Base-by-base conservation (phyloP, 1,140 invertebrate genomes). In the Diorhabda elongata region DNA sequence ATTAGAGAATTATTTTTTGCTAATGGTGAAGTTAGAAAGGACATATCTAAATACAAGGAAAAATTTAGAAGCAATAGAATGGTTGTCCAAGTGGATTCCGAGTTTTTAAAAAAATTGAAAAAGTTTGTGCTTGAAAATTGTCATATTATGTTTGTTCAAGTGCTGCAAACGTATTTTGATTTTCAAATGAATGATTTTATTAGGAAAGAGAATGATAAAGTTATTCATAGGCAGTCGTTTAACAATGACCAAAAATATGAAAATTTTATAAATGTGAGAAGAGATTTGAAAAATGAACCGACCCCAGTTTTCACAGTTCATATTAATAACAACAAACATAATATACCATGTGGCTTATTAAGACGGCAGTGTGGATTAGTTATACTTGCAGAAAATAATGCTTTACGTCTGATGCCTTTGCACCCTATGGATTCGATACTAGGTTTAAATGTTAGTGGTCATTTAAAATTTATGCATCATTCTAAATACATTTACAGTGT, bases 91-190 rank as follows among this genome's bases (percentile, higher is more conserved):
- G 67, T 81, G 66, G 71, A 58, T 41, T 9, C 60, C 62, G 73
- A 75, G 67, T 79, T 78, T 4, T 69, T 76, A 42, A 60, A 43
- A 6, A 45, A 74, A 2, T 72, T 81, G 64, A 79, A 77, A 62
- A 74, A 76, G 66, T 81, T 77, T 74, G 67, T 81, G 8, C 60
- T 62, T n/a, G 73, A 78, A 44, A 75, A 68, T 66, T 79, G 74
- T 57, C 76, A 79, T 69, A 71, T 79, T 7, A 66, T 80, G 0
- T 69, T 81, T 56, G 67, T 81, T 60, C 76, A 79, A 71, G 71
- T 77, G 47, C 66, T 81, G 44, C 78, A 81, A 67, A 75, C 69
- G 42, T 81, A 76, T 73, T 80, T 81, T 72, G 73, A 78, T 56
- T 73, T 81, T 8, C 56, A 71, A 63, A 69, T 74, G 52, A 44